Percentiles rank a stretch among this genome's conserved stretches.
phyloP scores from a whole-genome alignment of 2,797 vertebrate species.

The Miichthys miiuy region DNA sequence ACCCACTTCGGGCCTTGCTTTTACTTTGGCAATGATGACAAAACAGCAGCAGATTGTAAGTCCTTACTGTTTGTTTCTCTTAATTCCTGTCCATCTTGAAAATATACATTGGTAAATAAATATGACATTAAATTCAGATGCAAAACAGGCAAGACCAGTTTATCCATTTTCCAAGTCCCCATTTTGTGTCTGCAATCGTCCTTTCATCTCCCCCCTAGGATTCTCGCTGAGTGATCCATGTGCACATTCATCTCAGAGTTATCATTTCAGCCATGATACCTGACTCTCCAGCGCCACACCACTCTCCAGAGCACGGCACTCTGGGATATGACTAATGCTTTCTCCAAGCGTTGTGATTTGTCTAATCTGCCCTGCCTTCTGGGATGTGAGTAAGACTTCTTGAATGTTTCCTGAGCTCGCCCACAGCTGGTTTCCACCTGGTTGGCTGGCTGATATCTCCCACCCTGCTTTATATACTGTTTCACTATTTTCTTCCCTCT shows the following conservation, averaged over 20 bases:
- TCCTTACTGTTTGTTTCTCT: neutral
- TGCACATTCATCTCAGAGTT: conserved; percentile 71
- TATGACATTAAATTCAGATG: conserved; percentile 13
- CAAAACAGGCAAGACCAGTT: conserved; percentile 33
- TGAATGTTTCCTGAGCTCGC: conserved; percentile 59
- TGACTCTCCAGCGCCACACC: conserved; percentile 63
- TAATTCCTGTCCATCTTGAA: neutral
- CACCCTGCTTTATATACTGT: conserved; percentile 35
- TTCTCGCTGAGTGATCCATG: conserved; percentile 71
- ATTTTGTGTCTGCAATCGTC: conserved; percentile 56
- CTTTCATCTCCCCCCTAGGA: conserved; percentile 67
- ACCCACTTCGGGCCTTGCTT: neutral
- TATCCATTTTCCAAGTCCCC: conserved; percentile 17
- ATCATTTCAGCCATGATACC: conserved; percentile 74
- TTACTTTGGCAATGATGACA: conserved; percentile 12
- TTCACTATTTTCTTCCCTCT: neutral
- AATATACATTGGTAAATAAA: neutral
- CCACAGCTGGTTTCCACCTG: conserved; percentile 72
- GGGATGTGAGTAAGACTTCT: conserved; percentile 68
- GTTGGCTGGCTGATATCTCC: conserved; percentile 54
- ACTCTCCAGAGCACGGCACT: conserved; percentile 67
- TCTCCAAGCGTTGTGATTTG: conserved; percentile 67
- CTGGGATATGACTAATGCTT: conserved; percentile 76
- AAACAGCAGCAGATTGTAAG: neutral
- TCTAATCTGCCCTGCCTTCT: conserved; percentile 72